Percentiles rank a stretch among this genome's conserved stretches.
These are phyloP conservation scores for Drosophila setosimentum DNA, from an alignment of 2,888 invertebrate genomes.

Conservation along the genomic window DNA sequence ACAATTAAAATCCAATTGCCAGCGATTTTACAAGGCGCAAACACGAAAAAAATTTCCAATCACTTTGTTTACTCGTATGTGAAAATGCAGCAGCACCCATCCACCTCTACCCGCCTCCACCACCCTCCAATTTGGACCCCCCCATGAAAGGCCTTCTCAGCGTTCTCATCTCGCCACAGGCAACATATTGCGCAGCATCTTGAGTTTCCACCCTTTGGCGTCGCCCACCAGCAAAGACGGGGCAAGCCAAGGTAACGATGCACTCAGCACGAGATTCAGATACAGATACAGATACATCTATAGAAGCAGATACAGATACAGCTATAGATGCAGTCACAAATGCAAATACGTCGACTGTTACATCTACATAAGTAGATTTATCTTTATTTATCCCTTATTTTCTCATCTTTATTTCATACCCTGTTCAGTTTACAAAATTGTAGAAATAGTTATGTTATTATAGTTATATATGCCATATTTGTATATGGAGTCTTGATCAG, in stretches of 20 bases:
- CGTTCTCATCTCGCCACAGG: conserved; percentile 3
- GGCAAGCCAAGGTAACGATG: conserved; percentile 57
- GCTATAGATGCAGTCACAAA: conserved; percentile 27
- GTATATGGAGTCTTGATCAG: neutral
- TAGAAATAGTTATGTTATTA: neutral
- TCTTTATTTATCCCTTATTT: conserved; percentile 30
- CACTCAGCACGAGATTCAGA: conserved; percentile 32
- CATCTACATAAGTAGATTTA: conserved; percentile 53
- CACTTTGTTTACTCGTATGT: conserved; percentile 67
- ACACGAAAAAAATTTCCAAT: conserved; percentile 65
- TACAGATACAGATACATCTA: conserved; percentile 17
- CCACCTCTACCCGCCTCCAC: neutral
- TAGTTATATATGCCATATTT: neutral
- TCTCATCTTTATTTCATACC: neutral
- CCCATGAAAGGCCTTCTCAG: neutral
- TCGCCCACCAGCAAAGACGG: conserved; percentile 39
- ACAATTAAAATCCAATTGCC: conserved; percentile 74
- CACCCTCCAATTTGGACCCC: neutral
- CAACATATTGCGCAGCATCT: conserved; percentile 76
- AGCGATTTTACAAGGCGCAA: conserved; percentile 66
- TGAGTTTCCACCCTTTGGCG: conserved; percentile 65
- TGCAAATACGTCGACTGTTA: conserved; percentile 8
- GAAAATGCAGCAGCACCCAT: conserved; percentile 55
- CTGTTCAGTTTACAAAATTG: neutral
- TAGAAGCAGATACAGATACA: conserved; percentile 25